phyloP scores from a whole-genome alignment of 2,113 vertebrate genomes.

The Plotosus lineatus region DNA sequence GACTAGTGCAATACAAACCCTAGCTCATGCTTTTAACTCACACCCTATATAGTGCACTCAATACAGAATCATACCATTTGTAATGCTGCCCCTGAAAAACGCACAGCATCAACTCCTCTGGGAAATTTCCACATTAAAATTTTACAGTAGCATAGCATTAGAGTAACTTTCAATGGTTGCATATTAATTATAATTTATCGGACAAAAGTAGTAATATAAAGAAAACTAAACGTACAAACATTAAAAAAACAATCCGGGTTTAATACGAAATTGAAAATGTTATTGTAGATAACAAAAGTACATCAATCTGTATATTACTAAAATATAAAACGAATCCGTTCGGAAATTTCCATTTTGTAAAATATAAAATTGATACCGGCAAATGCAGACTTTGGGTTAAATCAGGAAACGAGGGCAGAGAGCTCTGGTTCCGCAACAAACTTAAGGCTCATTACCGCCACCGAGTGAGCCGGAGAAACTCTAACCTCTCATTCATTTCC shows the following conservation, averaged over 20 bases:
- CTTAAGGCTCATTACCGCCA: background rate
- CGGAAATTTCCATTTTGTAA: background rate
- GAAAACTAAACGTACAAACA: no score
- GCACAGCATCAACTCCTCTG: background rate
- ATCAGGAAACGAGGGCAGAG: background rate
- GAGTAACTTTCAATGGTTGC: background rate
- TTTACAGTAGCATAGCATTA: no score
- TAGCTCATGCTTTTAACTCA: background rate
- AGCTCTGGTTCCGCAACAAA: background rate
- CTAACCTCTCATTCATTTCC: no score
- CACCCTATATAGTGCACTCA: background rate
- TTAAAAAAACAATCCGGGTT: background rate
- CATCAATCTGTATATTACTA: background rate
- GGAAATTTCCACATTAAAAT: background rate
- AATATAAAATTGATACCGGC: background rate
- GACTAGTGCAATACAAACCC: background rate
- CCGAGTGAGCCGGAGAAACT: background rate
- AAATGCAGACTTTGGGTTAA: background rate
- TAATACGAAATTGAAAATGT: background rate
- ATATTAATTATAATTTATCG: background rate
- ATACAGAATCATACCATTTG: background rate
- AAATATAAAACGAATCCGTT: background rate
- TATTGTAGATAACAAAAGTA: background rate
- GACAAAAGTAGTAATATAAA: no score
- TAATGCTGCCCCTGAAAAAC: background rate